Evolutionary conservation across 2,797 vertebrate species (phyloP).

Genomic region (Paedocypris micromegethes): DNA sequence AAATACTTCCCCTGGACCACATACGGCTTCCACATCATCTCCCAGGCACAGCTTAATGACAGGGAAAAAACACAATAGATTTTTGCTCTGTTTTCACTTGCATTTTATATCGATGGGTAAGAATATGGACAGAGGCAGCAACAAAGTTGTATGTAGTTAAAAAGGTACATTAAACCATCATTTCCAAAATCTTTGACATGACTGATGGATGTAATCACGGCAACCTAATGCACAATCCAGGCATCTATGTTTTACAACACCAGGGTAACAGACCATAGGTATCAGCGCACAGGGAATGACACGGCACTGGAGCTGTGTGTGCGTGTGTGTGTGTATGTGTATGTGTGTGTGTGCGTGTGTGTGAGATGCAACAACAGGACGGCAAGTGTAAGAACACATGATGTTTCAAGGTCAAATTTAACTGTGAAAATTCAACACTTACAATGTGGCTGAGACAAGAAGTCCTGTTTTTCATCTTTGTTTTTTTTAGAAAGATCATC

Average conservation of each 20-base stretch:
- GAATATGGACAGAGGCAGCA: conserved; percentile 43
- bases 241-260: conserved; percentile 57
- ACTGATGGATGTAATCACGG: conserved; percentile 69
- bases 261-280: conserved; percentile 47
- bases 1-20: conserved; percentile 90
- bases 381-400: too few species aligned
- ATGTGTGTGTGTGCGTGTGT: too few species aligned
- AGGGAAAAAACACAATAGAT: conserved; percentile 78
- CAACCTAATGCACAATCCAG: conserved; percentile 64
- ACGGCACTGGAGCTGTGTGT: conserved; percentile 25
- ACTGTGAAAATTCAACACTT: too few species aligned
- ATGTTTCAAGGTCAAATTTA: too few species aligned
- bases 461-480: too few species aligned
- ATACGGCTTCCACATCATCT: conserved; percentile 94
- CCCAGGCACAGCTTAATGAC: conserved; percentile 82
- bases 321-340: too few species aligned
- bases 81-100: conserved; percentile 60
- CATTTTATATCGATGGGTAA: conserved; percentile 45
- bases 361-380: too few species aligned
- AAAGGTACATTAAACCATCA: conserved; percentile 74
- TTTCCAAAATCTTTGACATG: conserved; percentile 56
- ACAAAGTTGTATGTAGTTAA: conserved; percentile 65
- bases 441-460: too few species aligned
- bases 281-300: conserved; percentile 42
- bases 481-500: too few species aligned